These are phyloP conservation scores for Polia nebulosa DNA, from an alignment of 2,888 invertebrate genomes.

Conservation along the genomic window DNA sequence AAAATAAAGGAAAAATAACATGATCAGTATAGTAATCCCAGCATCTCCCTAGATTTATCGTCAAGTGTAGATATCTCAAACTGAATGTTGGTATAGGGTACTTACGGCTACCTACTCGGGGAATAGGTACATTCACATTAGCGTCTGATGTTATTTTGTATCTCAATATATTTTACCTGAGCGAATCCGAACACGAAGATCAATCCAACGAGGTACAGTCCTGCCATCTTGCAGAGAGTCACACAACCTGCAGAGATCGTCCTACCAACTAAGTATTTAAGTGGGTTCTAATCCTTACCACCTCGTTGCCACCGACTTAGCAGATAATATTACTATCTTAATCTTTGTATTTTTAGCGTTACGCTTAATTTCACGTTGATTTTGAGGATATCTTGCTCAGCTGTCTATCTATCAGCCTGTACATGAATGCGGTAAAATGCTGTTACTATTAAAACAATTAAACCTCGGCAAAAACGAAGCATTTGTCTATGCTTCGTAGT, in stretches of 20 bases:
- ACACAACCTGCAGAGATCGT: not conserved
- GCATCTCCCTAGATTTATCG: not conserved
- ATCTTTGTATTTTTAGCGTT: constrained; percentile 16
- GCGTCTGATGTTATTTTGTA: not conserved
- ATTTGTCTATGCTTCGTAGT: too few species aligned
- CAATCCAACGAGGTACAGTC: constrained; percentile 18
- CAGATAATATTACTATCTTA: constrained; percentile 37
- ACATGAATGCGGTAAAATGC: not conserved
- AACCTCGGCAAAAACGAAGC: too few species aligned
- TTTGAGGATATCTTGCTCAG: constrained; percentile 8
- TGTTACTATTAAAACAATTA: not conserved
- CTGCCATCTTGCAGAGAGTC: constrained; percentile 23
- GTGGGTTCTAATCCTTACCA: constrained; percentile 8
- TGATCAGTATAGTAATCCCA: too few species aligned
- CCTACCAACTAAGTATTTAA: constrained; percentile 10
- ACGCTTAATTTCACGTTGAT: constrained; percentile 33
- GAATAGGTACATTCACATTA: too few species aligned
- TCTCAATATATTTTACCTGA: constrained; percentile 24
- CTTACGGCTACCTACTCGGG: too few species aligned
- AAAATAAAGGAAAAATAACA: not conserved
- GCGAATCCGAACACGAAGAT: constrained; percentile 22
- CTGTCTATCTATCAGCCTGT: constrained; percentile 4
- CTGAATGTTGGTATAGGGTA: too few species aligned
- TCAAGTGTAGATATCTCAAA: too few species aligned
- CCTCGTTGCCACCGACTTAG: constrained; percentile 23